phyloP scores from a whole-genome alignment of 1,140 invertebrate genomes.

The Calosoma granatense region DNA sequence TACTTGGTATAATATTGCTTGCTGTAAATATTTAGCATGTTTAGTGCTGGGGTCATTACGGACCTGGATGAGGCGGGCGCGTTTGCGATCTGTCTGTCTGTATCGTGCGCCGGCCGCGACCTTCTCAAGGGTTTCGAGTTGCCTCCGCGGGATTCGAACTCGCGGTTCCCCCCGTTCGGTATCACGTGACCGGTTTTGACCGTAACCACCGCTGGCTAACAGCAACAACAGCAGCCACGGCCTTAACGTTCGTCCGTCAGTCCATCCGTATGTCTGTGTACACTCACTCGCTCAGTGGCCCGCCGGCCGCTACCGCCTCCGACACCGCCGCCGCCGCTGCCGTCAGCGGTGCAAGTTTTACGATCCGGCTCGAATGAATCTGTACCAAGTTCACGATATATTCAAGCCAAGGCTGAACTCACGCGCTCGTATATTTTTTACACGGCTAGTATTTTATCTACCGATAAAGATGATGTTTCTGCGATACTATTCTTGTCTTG shows the following conservation, averaged over 20 bases:
- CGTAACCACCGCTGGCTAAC: not conserved
- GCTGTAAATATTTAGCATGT: no score
- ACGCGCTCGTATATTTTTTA: no score
- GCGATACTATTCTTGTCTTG: no score
- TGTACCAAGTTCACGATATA: not conserved
- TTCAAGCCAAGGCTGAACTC: not conserved
- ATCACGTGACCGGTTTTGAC: not conserved
- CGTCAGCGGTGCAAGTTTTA: not conserved
- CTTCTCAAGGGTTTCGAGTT: slow-evolving; percentile 9
- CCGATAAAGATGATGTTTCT: no score
- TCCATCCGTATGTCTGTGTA: no score
- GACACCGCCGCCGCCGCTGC: not conserved
- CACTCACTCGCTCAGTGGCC: no score
- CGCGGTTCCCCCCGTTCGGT: not conserved
- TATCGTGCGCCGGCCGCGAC: not conserved
- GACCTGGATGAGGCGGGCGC: no score
- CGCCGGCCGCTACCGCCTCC: no score
- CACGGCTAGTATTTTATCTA: not conserved
- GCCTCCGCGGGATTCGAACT: not conserved
- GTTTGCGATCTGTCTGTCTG: not conserved
- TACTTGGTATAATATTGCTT: no score
- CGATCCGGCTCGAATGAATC: not conserved
- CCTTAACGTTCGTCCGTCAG: no score
- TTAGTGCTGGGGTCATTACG: no score
- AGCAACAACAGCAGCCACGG: no score